Evolutionary conservation across 2,113 vertebrate genomes (phyloP), one percentile per base, ranked within the genome.

Genomic region (Chionodraco myersi): DNA sequence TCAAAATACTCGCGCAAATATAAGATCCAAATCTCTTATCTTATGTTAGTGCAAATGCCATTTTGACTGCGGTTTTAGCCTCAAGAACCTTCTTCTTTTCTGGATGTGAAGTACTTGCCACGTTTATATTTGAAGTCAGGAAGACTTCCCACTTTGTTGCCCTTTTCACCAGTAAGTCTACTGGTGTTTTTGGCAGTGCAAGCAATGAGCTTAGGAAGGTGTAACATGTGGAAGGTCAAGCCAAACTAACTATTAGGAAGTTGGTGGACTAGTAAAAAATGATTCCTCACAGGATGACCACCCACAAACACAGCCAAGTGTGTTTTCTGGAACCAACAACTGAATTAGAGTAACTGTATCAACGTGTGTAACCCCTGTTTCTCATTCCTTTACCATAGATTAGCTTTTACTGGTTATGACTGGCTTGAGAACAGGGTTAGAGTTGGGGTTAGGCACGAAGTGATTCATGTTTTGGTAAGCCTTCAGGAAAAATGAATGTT

Each of bases 341-440:
- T 15, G 12, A 60, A 5, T 15, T 15, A 60, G 34, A 54, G 2
- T 71, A 26, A 47, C 10, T n/a, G 44, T 58, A n/a, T 48, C 10
- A 14, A 59, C 5, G 5, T 21, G 18, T 3, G 34, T 4, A 30
- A 53, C 14, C 13, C 13, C 0, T 12, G 16, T 45, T 2, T 26
- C 54, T 69, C 0, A 18, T 16, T 14, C 3, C 34, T 16, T 15
- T 21, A 54, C 3, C 0, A 1, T 41, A 51, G n/a, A 41, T 18
- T 70, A 47, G 14, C 23, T 77, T 65, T 70, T 14, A 44, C 6
- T 10, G 10, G 36, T 44, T 41, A 14, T 49, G 36, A 67, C 52
- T 72, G 84, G 54, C 21, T 79, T 16, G 56, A 56, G 14, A 54
- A n/a, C 5, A 77, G 15, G 41, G 10, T 30, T 44, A 5, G 1